Percentiles rank a stretch among this genome's conserved stretches.
Evolutionary conservation across 2,113 vertebrate genomes (phyloP).

Genomic region (Aleadryas rufinucha): DNA sequence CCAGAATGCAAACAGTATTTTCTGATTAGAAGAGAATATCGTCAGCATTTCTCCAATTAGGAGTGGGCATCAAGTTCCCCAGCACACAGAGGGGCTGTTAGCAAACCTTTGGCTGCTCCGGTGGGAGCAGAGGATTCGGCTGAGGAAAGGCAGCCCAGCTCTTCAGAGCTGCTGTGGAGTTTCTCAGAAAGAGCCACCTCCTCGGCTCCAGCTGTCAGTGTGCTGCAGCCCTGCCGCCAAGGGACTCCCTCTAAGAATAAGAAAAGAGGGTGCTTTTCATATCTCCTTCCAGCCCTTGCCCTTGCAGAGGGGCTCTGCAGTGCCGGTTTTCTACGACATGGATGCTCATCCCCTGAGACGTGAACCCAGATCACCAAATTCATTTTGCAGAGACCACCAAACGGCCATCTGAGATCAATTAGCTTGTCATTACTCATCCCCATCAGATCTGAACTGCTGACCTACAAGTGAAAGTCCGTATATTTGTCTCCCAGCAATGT

Average conservation of each 20-base stretch:
- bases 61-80: background rate
- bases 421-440: constrained; percentile 48
- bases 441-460: constrained; percentile 42
- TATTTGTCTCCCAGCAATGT: background rate
- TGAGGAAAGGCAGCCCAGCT: background rate
- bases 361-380: constrained; percentile 30
- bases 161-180: background rate
- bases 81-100: background rate
- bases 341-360: background rate
- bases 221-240: background rate
- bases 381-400: constrained; percentile 42
- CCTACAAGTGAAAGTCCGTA: background rate
- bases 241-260: background rate
- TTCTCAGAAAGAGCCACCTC: background rate
- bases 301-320: background rate
- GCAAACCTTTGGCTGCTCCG: background rate
- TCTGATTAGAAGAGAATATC: constrained; percentile 29
- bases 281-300: background rate
- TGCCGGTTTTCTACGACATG: background rate
- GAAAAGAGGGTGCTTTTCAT: background rate
- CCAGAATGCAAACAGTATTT: background rate
- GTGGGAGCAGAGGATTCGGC: background rate
- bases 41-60: constrained; percentile 21
- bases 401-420: constrained; percentile 41
- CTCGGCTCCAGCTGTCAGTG: background rate